Evolutionary conservation across 1,140 invertebrate genomes (phyloP).

Genomic region (Philotrypesis tridentata): DNA sequence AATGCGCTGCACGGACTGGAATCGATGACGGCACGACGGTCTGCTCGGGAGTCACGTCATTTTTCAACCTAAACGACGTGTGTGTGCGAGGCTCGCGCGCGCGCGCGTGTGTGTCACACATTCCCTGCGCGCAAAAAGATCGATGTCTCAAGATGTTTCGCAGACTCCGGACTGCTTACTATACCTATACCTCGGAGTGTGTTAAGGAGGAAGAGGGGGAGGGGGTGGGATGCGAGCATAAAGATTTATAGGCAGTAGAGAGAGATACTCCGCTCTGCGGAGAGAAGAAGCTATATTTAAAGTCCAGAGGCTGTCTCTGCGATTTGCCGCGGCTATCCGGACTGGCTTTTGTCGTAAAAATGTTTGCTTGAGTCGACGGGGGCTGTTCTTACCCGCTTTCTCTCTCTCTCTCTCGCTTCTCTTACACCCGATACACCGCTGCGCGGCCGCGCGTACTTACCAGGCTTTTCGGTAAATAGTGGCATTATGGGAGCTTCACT

Average conservation of each 20-base stretch:
- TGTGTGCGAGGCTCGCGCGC: no score
- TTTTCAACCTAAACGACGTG: background rate
- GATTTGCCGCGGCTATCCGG: background rate
- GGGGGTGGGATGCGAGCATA: background rate
- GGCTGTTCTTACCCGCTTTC: background rate
- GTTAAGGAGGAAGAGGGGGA: no score
- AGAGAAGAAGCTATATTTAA: conserved; percentile 15
- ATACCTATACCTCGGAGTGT: no score
- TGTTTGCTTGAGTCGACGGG: background rate
- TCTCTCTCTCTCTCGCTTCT: background rate
- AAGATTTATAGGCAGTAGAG: conserved; percentile 11
- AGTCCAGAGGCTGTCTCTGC: conserved; percentile 1
- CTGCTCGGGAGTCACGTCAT: background rate
- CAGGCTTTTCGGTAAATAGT: conserved; percentile 1
- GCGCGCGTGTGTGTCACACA: background rate
- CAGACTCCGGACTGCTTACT: background rate
- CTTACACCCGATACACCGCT: background rate
- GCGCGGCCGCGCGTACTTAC: background rate
- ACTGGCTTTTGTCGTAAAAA: conserved; percentile 19
- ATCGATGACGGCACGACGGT: background rate
- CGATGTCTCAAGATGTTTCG: background rate
- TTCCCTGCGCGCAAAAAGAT: background rate
- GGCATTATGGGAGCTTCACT: conserved; percentile 21
- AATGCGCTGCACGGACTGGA: background rate
- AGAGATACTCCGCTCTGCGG: background rate